phyloP scores from a whole-genome alignment of 2,797 vertebrate species.

The Myioborus melanocephalus region DNA sequence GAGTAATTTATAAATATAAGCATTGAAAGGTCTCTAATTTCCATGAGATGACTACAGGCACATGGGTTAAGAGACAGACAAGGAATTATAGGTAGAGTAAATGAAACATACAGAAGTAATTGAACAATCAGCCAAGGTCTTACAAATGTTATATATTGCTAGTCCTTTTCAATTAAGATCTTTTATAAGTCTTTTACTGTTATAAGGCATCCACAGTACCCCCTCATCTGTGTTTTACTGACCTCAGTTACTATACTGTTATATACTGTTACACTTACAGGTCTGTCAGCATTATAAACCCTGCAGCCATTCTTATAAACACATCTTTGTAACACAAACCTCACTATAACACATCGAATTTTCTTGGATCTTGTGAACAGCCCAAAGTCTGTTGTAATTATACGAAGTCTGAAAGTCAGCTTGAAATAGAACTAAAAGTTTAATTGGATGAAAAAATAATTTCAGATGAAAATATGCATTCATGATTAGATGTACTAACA shows the following conservation, averaged over 20 bases:
- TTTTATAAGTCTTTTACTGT: slow-evolving; percentile 65
- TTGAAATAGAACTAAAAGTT: slow-evolving; percentile 74
- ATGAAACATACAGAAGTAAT: slow-evolving; percentile 53
- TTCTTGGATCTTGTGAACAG: slow-evolving; percentile 65
- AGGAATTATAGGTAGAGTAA: slow-evolving; percentile 9
- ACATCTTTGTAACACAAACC: slow-evolving; percentile 69
- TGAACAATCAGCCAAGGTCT: slow-evolving; percentile 54
- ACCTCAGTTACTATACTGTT: slow-evolving; percentile 43
- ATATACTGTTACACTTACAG: slow-evolving; percentile 48
- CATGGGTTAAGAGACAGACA: slow-evolving; percentile 13
- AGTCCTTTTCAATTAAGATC: slow-evolving; percentile 56
- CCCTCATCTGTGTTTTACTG: slow-evolving; percentile 44
- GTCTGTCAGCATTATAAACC: slow-evolving; percentile 58
- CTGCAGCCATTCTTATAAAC: slow-evolving; percentile 65
- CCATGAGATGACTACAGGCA: slow-evolving; percentile 9
- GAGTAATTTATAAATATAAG: slow-evolving; percentile 56
- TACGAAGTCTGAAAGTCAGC: slow-evolving; percentile 69
- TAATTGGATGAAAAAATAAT: slow-evolving; percentile 66
- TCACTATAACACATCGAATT: slow-evolving; percentile 64
- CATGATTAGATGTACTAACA: slow-evolving; percentile 50
- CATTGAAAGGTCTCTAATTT: slow-evolving; percentile 21
- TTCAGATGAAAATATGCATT: slow-evolving; percentile 47
- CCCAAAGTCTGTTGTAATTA: slow-evolving; percentile 68
- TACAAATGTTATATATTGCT: slow-evolving; percentile 29
- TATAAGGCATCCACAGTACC: slow-evolving; percentile 48